A percentile compares a stretch with the other conserved stretches of the same genome.
Conservation (phyloP, 1,140 invertebrate species). For the Drosophila bocki region DNA sequence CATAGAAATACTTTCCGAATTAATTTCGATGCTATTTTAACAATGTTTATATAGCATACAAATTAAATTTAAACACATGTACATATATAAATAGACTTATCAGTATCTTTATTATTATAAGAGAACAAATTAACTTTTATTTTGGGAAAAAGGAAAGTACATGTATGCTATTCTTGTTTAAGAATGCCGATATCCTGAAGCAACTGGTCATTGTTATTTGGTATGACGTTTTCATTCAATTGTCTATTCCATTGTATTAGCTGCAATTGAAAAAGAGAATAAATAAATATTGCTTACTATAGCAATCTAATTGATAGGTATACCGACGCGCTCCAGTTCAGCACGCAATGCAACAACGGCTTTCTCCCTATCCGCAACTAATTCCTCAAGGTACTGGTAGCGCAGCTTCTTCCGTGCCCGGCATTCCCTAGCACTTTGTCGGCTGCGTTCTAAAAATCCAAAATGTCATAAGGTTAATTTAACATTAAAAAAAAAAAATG, state of each 20-base stretch:
- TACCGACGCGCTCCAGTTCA: conserved; percentile 94
- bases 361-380: conserved; percentile 96
- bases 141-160: neutral
- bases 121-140: conserved; percentile 1
- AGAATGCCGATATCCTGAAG: conserved; percentile 89
- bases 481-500: neutral
- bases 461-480: neutral
- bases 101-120: conserved; percentile 11
- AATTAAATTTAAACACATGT: no score
- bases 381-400: conserved; percentile 98
- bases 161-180: conserved; percentile 86
- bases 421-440: conserved; percentile 98
- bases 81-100: neutral
- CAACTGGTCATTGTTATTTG: conserved; percentile 91
- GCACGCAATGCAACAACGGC: conserved; percentile 95
- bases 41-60: no score
- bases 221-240: conserved; percentile 91
- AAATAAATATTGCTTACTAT: conserved; percentile 20
- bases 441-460: conserved; percentile 91
- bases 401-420: conserved; percentile 97
- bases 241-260: conserved; percentile 93
- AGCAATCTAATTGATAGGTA: conserved; percentile 66
- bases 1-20: no score
- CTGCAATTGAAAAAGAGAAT: conserved; percentile 86
- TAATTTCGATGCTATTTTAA: no score